These are phyloP conservation scores for Caprella mutica DNA, from an alignment of 2,888 invertebrate species.

Conservation along the genomic window DNA sequence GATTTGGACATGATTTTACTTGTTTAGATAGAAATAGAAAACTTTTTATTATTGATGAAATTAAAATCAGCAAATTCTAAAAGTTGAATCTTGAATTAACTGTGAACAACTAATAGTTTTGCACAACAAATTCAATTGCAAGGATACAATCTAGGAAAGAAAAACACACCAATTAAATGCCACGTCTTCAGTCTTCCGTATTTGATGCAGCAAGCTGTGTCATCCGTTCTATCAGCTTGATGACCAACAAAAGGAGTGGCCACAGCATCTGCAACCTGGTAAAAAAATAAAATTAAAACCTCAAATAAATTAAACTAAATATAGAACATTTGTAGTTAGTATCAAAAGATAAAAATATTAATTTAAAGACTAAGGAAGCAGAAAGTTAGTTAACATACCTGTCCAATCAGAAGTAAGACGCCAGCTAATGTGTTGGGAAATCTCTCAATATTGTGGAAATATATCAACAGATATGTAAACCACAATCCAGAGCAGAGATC, in stretches of 20 bases:
- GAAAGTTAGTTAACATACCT: constrained; percentile 39
- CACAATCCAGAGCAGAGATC: constrained; percentile 88
- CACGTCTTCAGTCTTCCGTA: constrained; percentile 77
- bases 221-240: constrained; percentile 62
- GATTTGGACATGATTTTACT: too few species aligned
- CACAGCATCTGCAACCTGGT: constrained; percentile 67
- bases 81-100: too few species aligned
- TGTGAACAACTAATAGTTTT: too few species aligned
- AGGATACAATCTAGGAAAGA: too few species aligned
- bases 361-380: not conserved
- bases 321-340: not conserved
- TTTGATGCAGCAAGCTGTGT: constrained; percentile 49
- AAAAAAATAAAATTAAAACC: constrained; percentile 13
- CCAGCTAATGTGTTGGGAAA: constrained; percentile 45
- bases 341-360: not conserved
- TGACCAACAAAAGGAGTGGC: constrained; percentile 79
- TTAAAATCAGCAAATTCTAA: too few species aligned
- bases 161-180: constrained; percentile 75
- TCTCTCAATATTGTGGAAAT: constrained; percentile 52
- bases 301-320: not conserved
- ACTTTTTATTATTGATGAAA: too few species aligned
- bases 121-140: too few species aligned
- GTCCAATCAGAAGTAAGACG: constrained; percentile 60
- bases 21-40: too few species aligned
- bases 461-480: constrained; percentile 83